Percentiles rank a stretch among this genome's conserved stretches.
Evolutionary conservation across 2,113 vertebrate genomes (phyloP).

Genomic region (Grus americana): DNA sequence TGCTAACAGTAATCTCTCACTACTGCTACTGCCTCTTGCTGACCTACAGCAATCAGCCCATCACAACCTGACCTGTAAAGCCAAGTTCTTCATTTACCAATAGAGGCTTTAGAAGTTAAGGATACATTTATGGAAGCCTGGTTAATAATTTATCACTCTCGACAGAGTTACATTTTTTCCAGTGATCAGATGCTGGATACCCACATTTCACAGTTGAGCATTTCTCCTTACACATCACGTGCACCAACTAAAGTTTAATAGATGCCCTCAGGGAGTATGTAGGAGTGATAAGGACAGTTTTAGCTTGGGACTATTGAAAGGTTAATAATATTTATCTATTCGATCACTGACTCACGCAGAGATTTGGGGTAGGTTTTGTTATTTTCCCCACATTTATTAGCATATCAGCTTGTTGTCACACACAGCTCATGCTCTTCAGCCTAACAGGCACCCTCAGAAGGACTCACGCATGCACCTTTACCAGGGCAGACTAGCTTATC

Average conservation of each 20-base stretch:
- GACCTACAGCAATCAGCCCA: not conserved
- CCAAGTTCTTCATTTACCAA: not conserved
- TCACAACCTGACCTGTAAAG: not conserved
- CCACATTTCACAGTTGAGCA: not conserved
- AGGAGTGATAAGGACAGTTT: not conserved
- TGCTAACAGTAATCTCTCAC: not conserved
- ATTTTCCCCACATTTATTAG: not conserved
- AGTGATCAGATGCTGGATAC: not conserved
- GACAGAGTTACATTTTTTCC: not conserved
- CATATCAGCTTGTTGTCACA: not conserved
- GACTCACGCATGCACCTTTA: not conserved
- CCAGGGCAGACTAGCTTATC: not conserved
- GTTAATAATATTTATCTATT: not conserved
- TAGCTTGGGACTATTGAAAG: not conserved
- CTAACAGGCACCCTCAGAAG: not conserved
- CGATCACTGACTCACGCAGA: not conserved
- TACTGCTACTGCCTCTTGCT: not conserved
- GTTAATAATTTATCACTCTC: not conserved
- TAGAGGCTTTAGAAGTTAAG: not conserved
- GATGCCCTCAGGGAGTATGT: not conserved
- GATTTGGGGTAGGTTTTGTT: not conserved
- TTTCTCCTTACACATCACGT: not conserved
- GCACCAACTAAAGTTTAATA: not conserved
- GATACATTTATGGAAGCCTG: not conserved
- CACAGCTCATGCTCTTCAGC: not conserved